These are phyloP conservation scores for Alethe castanea DNA, from an alignment of 2,113 vertebrate species.

Conservation along the genomic window DNA sequence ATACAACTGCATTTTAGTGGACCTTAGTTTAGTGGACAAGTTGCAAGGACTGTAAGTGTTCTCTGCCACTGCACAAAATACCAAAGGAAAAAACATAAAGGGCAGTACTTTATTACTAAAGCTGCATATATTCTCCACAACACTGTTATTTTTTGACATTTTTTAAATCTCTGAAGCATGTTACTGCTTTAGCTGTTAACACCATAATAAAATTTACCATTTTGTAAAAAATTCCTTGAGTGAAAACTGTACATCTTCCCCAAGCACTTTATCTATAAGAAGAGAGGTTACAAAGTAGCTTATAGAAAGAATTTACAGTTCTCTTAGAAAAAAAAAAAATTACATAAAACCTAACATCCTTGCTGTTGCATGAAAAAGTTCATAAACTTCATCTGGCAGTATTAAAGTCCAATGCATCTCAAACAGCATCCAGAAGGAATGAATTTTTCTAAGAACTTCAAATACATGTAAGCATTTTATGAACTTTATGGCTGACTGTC, in stretches of 20 bases:
- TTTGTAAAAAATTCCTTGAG: not conserved
- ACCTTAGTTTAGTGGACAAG: not conserved
- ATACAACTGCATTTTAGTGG: not conserved
- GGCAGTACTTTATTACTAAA: not conserved
- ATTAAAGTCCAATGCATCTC: not conserved
- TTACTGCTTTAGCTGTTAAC: not conserved
- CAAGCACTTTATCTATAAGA: not conserved
- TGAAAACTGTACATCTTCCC: not conserved
- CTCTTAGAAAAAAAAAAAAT: not conserved
- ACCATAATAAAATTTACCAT: not conserved
- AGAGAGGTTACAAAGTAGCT: not conserved
- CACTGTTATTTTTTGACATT: not conserved
- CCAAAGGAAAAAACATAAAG: not conserved
- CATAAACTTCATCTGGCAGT: not conserved
- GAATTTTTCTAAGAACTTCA: not conserved
- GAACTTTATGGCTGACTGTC: not conserved
- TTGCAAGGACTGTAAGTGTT: not conserved
- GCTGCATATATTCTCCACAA: not conserved
- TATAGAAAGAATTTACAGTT: not conserved
- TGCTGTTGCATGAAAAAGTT: not conserved
- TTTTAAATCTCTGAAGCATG: not conserved
- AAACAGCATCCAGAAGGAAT: not conserved
- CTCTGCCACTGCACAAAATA: not conserved
- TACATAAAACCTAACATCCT: not conserved
- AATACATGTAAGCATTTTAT: not conserved